phyloP scores from a whole-genome alignment of 64 coral and sea anemone species.

The Porites australiensis region DNA sequence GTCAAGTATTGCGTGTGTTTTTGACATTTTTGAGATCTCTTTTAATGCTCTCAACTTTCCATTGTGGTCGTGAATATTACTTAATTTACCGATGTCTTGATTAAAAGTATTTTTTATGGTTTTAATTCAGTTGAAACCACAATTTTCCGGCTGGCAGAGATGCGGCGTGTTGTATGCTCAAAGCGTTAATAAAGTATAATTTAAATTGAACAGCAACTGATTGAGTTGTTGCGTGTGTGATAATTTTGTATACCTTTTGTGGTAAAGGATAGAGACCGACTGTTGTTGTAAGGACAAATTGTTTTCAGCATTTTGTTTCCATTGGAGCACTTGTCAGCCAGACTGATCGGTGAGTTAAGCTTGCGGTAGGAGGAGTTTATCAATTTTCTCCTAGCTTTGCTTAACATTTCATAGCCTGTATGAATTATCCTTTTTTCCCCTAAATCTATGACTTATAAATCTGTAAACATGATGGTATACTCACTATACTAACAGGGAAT shows the following conservation, averaged over 20 bases:
- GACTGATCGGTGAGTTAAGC: no score
- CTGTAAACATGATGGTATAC: no score
- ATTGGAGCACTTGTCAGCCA: no score
- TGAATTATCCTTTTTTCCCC: no score
- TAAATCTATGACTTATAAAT: no score
- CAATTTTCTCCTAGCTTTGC: no score
- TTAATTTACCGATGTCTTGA: background rate
- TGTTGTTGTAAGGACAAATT: no score
- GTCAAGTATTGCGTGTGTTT: background rate
- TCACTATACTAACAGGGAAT: no score
- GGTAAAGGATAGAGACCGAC: no score
- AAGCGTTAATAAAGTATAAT: background rate
- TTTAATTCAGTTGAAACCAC: constrained; percentile 2
- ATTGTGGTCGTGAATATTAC: background rate
- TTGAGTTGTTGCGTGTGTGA: background rate
- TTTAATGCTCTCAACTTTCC: background rate
- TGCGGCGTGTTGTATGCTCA: background rate
- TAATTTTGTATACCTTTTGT: background rate
- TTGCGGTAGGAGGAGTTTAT: no score
- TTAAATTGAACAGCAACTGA: background rate
- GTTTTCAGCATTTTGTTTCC: no score
- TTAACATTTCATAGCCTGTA: no score
- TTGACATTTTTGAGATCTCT: background rate
- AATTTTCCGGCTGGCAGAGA: background rate
- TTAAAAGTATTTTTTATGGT: background rate